These are phyloP conservation scores for Poeciliopsis prolifica DNA, from an alignment of 2,113 vertebrate genomes.

Conservation along the genomic window DNA sequence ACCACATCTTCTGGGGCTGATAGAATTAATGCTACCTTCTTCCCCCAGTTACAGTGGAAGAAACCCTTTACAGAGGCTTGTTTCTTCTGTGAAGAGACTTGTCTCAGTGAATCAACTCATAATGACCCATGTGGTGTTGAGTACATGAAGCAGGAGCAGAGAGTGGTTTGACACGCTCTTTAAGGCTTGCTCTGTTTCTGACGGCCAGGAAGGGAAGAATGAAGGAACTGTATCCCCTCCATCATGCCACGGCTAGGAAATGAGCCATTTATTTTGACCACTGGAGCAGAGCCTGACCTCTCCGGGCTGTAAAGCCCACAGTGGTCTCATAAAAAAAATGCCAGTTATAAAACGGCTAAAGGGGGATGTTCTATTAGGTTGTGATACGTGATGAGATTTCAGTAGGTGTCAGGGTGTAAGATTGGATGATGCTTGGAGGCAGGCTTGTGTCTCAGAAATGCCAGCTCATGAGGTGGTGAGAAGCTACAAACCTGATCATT, in stretches of 20 bases:
- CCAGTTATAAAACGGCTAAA: constrained; percentile 72
- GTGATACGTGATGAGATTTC: constrained; percentile 72
- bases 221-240: constrained; percentile 58
- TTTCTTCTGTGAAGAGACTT: constrained; percentile 31
- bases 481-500: constrained; percentile 41
- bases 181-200: constrained; percentile 39
- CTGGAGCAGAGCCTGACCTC: constrained; percentile 71
- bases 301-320: constrained; percentile 58
- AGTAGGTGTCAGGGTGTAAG: constrained; percentile 69
- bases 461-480: constrained; percentile 16
- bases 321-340: constrained; percentile 75
- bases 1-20: constrained; percentile 60
- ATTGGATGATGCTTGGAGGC: constrained; percentile 47
- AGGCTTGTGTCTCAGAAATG: constrained; percentile 28
- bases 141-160: constrained; percentile 58
- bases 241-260: constrained; percentile 67
- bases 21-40: constrained; percentile 50
- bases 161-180: constrained; percentile 54
- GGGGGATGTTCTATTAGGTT: constrained; percentile 66
- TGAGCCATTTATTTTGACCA: constrained; percentile 67
- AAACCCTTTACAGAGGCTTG: constrained; percentile 36
- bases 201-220: constrained; percentile 45
- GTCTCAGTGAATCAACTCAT: constrained; percentile 33
- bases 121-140: constrained; percentile 49
- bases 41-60: constrained; percentile 39